Evolutionary conservation across 2,797 vertebrate species (phyloP).

Genomic region (Cossypha heuglini): DNA sequence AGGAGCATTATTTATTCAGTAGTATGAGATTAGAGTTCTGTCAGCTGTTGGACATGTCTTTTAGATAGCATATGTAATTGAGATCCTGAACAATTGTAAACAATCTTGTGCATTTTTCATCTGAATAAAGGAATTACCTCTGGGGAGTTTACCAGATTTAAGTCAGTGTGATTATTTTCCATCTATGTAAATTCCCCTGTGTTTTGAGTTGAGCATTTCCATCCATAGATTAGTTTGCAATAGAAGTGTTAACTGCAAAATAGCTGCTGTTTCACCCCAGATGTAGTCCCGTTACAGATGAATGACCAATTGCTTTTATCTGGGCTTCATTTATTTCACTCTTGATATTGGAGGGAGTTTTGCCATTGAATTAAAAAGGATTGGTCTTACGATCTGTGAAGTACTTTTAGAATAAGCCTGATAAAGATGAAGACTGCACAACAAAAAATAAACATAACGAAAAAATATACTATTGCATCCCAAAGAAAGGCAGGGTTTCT

Average conservation of each 20-base stretch:
- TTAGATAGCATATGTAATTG: slow-evolving; percentile 14
- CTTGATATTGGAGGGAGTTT: neutral
- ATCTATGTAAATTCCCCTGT: slow-evolving; percentile 9
- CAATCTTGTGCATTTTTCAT: slow-evolving; percentile 14
- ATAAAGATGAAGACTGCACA: neutral
- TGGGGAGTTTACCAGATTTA: slow-evolving; percentile 24
- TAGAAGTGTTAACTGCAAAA: neutral
- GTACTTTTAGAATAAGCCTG: neutral
- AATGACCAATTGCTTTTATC: neutral
- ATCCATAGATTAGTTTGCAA: neutral
- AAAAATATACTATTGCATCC: neutral
- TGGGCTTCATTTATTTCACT: neutral
- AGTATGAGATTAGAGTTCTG: neutral
- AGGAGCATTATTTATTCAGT: slow-evolving; percentile 31
- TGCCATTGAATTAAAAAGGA: neutral
- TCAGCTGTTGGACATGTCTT: slow-evolving; percentile 34
- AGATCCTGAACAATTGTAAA: slow-evolving; percentile 32
- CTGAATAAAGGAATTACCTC: slow-evolving; percentile 2
- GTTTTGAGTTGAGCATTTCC: slow-evolving; percentile 2
- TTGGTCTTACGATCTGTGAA: neutral
- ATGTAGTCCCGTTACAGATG: neutral
- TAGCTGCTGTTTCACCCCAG: slow-evolving; percentile 22
- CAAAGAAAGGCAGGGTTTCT: neutral
- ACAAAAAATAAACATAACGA: neutral
- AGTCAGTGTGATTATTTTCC: slow-evolving; percentile 27